phyloP scores from a whole-genome alignment of 2,797 vertebrate genomes.

The Caiman crocodilus region DNA sequence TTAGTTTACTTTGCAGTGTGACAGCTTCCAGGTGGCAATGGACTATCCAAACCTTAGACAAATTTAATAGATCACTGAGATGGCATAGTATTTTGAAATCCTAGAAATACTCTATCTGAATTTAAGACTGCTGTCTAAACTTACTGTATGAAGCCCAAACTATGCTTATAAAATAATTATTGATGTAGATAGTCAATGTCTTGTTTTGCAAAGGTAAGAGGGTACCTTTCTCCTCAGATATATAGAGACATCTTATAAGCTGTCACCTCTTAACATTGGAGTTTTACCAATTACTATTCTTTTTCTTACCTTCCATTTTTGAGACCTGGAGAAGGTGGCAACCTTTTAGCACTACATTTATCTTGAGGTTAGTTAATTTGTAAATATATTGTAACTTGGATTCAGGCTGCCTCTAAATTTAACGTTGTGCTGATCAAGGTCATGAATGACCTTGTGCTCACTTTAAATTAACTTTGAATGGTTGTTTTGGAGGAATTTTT shows the following conservation, averaged over 20 bases:
- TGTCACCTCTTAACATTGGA: neutral
- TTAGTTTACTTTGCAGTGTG: neutral
- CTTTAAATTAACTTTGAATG: neutral
- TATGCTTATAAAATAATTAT: neutral
- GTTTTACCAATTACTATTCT: neutral
- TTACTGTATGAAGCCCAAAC: neutral
- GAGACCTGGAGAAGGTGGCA: neutral
- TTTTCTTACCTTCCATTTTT: neutral
- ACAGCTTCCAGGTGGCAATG: neutral
- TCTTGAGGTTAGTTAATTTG: neutral
- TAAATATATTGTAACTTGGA: neutral
- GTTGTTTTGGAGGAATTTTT: neutral
- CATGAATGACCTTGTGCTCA: neutral
- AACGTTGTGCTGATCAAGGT: accelerated
- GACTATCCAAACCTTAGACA: neutral
- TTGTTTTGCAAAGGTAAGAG: neutral
- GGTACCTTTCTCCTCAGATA: neutral
- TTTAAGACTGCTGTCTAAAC: neutral
- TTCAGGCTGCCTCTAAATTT: neutral
- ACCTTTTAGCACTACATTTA: neutral
- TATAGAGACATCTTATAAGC: neutral
- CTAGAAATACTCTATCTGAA: neutral
- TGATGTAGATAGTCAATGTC: neutral
- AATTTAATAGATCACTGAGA: neutral
- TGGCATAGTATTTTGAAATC: neutral